A percentile compares a stretch with the other conserved stretches of the same genome.
These are phyloP conservation scores for Jaculus jaculus DNA, from an alignment of 2,113 vertebrate species.

Conservation along the genomic window DNA sequence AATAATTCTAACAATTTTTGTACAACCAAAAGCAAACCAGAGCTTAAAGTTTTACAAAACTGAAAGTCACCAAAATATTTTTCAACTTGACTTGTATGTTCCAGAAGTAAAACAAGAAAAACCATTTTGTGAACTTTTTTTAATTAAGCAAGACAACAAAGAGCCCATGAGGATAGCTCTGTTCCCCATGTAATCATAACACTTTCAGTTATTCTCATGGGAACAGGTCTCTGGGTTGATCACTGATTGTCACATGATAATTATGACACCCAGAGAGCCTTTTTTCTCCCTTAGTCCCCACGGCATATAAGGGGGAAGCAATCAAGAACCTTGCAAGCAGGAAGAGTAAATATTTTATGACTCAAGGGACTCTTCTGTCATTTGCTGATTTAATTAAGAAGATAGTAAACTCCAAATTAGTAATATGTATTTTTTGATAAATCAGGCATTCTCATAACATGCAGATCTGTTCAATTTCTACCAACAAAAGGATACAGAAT, in stretches of 20 bases:
- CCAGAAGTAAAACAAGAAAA: slow-evolving; percentile 17
- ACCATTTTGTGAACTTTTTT: neutral
- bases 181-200: neutral
- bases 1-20: neutral
- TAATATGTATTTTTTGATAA: neutral
- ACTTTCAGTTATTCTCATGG: neutral
- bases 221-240: neutral
- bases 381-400: slow-evolving; percentile 25
- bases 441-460: neutral
- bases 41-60: neutral
- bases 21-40: neutral
- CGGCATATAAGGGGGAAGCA: neutral
- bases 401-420: neutral
- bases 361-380: neutral
- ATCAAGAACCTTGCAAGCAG: neutral
- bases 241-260: neutral
- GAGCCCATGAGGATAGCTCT: neutral
- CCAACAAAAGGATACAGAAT: neutral
- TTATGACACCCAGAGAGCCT: neutral
- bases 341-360: slow-evolving; percentile 1
- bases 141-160: neutral
- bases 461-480: neutral
- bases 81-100: neutral
- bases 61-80: slow-evolving; percentile 3
- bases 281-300: neutral